Base-by-base conservation (phyloP, 2,113 vertebrate genomes). In the Pipra filicauda region DNA sequence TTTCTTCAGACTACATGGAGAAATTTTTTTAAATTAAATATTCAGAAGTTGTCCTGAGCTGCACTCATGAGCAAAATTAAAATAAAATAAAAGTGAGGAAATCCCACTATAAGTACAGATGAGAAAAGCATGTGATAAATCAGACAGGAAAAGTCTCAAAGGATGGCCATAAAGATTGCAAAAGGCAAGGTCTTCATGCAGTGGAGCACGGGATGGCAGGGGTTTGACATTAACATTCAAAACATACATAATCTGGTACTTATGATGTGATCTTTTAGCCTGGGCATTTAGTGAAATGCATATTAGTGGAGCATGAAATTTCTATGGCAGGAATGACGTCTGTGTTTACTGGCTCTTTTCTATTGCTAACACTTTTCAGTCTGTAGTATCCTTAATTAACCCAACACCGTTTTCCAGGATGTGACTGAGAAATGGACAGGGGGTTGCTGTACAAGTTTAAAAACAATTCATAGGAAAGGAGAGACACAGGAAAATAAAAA, bases 291-390 rank as follows among this genome's bases (percentile, higher is more conserved):
- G 41, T 76, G 33, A 79, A 76, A 57, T 44, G 12, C 7, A 5
- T 75, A 26, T 79, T 70, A 77, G 31, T 59, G 82, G 82, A 92
- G 46, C 73, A 65, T 39, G 62, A 90, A 76, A 80, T 88, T 59
- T 43, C 69, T 83, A 12, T 30, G 66, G 66, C 61, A 76, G 37
- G 86, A 55, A 31, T 44, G 41, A 59, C 0, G 0, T 64, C 67
- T 30, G 23, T 74, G 26, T 80, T 87, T 82, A 54, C 23, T 62
- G 66, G 15, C 4, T 79, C 37, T 41, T 69, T 35, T 55, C 44
- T 51, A 12, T 11, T 82, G 18, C 85, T 92, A 41, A 16, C 4
- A 6, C 66, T 59, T 84, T 33, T 0, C 3, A 77, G 44, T 10
- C 28, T 46, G 24, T 20, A 44, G 37, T 35, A 76, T 49, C 58